Percentiles rank a stretch among this genome's conserved stretches.
Evolutionary conservation across 92 coral and sea anemone species (phyloP).

Genomic region (Anthopleura xanthogrammica): DNA sequence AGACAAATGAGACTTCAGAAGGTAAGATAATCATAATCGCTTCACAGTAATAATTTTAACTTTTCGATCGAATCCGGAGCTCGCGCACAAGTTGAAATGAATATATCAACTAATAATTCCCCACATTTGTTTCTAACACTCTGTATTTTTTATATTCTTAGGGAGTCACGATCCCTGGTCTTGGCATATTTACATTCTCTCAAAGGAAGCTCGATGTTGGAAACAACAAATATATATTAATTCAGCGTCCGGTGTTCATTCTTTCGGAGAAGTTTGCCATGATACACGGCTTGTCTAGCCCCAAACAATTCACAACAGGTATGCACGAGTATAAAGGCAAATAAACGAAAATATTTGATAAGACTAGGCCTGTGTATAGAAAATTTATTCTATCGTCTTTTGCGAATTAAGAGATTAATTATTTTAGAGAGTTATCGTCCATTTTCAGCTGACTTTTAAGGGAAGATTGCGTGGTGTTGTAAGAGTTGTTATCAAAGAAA

Average conservation of each 20-base stretch:
- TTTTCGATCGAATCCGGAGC: neutral
- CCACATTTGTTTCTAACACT: neutral
- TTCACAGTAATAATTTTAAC: neutral
- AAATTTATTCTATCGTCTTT: neutral
- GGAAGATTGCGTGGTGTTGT: too few species aligned
- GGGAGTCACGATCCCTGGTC: constrained; percentile 95
- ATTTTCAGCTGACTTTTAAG: too few species aligned
- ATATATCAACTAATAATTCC: neutral
- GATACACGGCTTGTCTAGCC: constrained; percentile 84
- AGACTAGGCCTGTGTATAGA: neutral
- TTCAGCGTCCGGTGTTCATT: constrained; percentile 94
- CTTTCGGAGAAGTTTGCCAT: constrained; percentile 97
- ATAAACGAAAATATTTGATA: neutral
- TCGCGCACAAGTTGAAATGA: neutral
- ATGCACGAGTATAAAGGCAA: neutral
- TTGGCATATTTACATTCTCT: constrained; percentile 87
- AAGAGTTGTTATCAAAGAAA: neutral
- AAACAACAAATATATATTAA: constrained; percentile 75
- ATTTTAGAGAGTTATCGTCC: neutral
- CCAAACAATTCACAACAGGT: constrained; percentile 98
- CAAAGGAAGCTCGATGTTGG: constrained; percentile 95
- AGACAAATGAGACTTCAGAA: constrained; percentile 92
- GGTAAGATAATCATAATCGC: constrained; percentile 41
- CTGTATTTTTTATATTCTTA: constrained; percentile 12
- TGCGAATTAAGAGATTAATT: neutral